These are phyloP conservation scores for Chloroceryle aenea DNA, from an alignment of 2,113 vertebrate species.

Conservation along the genomic window DNA sequence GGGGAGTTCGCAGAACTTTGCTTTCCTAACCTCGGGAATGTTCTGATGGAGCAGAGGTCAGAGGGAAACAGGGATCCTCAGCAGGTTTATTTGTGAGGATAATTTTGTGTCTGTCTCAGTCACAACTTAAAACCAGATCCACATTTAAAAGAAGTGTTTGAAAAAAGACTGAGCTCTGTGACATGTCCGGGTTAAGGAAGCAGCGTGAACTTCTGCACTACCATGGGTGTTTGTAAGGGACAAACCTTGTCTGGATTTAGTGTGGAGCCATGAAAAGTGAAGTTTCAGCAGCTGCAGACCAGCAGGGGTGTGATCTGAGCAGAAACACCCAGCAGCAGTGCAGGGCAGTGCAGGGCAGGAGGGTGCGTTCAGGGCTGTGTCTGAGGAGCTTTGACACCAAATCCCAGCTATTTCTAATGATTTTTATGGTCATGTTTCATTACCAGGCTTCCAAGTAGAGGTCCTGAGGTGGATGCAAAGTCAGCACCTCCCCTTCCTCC, in stretches of 20 bases:
- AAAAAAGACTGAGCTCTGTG: background rate
- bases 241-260: background rate
- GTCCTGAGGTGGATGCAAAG: background rate
- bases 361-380: background rate
- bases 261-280: background rate
- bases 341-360: background rate
- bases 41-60: background rate
- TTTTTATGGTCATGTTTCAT: background rate
- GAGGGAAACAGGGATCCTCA: background rate
- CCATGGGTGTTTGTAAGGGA: background rate
- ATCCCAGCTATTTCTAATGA: background rate
- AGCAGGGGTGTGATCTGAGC: background rate
- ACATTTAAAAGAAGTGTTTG: background rate
- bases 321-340: background rate
- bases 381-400: background rate
- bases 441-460: background rate
- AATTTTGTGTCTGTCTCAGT: background rate
- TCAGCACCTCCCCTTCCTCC: background rate
- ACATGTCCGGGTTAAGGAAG: background rate
- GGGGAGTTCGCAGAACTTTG: background rate
- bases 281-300: background rate
- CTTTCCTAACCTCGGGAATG: background rate
- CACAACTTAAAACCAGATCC: background rate
- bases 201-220: background rate
- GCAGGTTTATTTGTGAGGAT: background rate